phyloP scores from a whole-genome alignment of 2,797 vertebrate species.

The Pseudomugil tenellus region DNA sequence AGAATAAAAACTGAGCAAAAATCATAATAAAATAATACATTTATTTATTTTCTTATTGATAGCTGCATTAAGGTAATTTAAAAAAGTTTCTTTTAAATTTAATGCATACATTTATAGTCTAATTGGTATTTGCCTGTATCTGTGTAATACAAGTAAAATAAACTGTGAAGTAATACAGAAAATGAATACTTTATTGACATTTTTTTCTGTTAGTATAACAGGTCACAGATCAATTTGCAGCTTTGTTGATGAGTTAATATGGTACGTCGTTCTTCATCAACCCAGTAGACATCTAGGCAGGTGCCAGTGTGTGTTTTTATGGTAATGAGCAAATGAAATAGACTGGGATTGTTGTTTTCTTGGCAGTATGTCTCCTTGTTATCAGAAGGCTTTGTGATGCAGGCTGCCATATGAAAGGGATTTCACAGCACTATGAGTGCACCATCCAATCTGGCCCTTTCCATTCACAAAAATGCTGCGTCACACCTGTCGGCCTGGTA shows the following conservation, averaged over 20 bases:
- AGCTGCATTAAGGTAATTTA: too few relatives aligned
- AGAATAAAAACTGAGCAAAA: too few relatives aligned
- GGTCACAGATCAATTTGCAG: constrained; percentile 3
- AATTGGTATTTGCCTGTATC: too few relatives aligned
- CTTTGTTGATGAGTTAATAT: constrained; percentile 19
- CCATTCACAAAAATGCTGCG: constrained; percentile 69
- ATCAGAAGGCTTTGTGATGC: constrained; percentile 45
- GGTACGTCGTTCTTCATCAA: background rate
- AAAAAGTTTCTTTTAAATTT: too few relatives aligned
- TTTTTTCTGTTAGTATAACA: background rate
- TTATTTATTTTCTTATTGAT: too few relatives aligned
- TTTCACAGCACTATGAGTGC: constrained; percentile 45
- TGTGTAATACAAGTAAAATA: too few relatives aligned
- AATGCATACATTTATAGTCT: too few relatives aligned
- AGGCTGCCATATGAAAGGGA: constrained; percentile 63
- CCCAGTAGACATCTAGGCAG: background rate
- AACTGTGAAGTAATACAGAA: too few relatives aligned
- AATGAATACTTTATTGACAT: background rate
- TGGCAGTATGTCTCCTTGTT: constrained; percentile 56
- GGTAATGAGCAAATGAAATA: constrained; percentile 32
- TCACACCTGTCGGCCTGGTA: constrained; percentile 58
- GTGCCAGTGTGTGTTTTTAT: constrained; percentile 18
- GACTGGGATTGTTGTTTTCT: constrained; percentile 46
- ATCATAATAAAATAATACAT: too few relatives aligned
- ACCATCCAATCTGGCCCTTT: constrained; percentile 57